These are phyloP conservation scores for Ectemnius continuus DNA, from an alignment of 2,888 invertebrate species.

Conservation along the genomic window DNA sequence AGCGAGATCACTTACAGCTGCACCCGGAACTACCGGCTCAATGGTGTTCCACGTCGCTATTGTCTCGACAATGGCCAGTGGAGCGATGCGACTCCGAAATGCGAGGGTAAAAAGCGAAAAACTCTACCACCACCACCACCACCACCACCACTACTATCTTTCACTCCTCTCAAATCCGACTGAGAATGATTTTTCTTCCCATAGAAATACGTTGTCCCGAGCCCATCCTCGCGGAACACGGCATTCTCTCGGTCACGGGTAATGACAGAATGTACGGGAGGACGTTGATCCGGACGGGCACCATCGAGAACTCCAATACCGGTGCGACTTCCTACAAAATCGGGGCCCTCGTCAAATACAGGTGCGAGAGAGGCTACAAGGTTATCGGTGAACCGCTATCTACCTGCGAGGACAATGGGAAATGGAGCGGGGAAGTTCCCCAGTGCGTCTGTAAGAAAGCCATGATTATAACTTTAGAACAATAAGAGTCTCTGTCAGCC, in stretches of 20 bases:
- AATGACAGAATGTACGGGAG: conserved; percentile 94
- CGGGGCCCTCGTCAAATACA: conserved; percentile 91
- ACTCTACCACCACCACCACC: background rate
- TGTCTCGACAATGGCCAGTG: conserved; percentile 89
- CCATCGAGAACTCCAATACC: conserved; percentile 84
- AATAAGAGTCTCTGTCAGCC: background rate
- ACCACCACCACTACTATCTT: background rate
- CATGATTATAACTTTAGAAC: background rate
- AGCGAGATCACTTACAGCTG: conserved; percentile 91
- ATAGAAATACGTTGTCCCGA: conserved; percentile 93
- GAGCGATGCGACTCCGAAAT: conserved; percentile 91
- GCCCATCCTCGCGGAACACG: conserved; percentile 89
- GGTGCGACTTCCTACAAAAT: conserved; percentile 90
- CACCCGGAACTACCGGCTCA: conserved; percentile 87
- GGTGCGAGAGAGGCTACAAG: conserved; percentile 94
- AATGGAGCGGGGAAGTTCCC: conserved; percentile 91
- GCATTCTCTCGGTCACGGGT: conserved; percentile 92
- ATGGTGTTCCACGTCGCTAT: conserved; percentile 85
- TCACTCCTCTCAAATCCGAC: background rate
- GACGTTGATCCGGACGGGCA: conserved; percentile 85
- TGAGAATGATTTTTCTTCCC: conserved; percentile 41
- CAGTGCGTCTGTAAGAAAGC: conserved; percentile 88
- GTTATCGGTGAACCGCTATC: conserved; percentile 91
- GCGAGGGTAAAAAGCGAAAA: conserved; percentile 83
- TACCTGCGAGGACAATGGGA: conserved; percentile 91